Percentiles rank a stretch among this genome's conserved stretches.
phyloP scores from a whole-genome alignment of 2,113 vertebrate genomes.

The Callithrix jacchus region DNA sequence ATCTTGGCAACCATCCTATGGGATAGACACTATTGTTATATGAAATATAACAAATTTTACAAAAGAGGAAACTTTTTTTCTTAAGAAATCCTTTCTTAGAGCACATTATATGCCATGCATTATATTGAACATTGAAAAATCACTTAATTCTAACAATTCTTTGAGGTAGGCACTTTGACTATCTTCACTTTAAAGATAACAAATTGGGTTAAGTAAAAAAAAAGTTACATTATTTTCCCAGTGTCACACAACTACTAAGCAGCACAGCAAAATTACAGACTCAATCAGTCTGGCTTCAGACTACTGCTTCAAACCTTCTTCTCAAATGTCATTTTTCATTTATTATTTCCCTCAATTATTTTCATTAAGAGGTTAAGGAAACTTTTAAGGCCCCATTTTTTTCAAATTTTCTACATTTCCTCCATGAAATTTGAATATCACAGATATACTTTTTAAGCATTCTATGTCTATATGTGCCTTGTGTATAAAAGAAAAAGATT shows the following conservation, averaged over 20 bases:
- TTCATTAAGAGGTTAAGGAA: background rate
- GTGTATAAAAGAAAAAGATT: background rate
- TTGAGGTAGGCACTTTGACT: background rate
- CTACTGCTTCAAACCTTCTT: background rate
- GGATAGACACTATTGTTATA: background rate
- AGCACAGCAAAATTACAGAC: background rate
- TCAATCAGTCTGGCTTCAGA: background rate
- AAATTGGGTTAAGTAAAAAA: background rate
- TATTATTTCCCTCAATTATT: background rate
- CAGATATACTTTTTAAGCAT: background rate
- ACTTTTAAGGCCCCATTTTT: background rate
- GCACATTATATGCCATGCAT: background rate
- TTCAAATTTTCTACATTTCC: background rate
- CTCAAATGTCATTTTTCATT: background rate
- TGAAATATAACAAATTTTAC: background rate
- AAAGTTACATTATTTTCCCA: background rate
- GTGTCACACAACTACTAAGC: background rate
- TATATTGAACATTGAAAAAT: background rate
- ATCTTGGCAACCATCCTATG: too few species aligned
- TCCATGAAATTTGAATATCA: background rate
- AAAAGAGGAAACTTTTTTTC: background rate
- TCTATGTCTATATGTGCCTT: background rate
- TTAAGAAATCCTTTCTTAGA: background rate
- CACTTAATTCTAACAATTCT: background rate
- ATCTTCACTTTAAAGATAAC: background rate